These are phyloP conservation scores for Athene cunicularia DNA, from an alignment of 2,113 vertebrate genomes.

Conservation along the genomic window DNA sequence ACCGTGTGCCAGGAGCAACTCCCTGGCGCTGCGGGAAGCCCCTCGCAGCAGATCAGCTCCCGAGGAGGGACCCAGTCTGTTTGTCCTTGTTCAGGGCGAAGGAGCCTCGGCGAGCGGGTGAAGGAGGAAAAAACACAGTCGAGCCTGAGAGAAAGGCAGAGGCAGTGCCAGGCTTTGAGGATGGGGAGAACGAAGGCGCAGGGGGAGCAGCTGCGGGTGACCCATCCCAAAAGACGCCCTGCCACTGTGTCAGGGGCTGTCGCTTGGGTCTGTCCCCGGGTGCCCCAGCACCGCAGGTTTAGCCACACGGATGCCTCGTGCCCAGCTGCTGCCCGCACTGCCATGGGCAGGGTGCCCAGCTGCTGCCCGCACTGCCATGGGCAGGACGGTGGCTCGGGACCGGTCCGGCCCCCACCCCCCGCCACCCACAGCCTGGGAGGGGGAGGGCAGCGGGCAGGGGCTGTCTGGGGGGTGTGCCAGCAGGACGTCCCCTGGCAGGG, in stretches of 20 bases:
- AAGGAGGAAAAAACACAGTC: not conserved
- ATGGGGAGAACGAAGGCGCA: not conserved
- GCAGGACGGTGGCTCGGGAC: rapidly evolving
- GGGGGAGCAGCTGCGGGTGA: not conserved
- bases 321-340: too few relatives aligned
- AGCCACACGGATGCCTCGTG: rapidly evolving
- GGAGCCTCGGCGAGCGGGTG: not conserved
- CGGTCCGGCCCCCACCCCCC: rapidly evolving
- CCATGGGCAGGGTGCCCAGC: rapidly evolving
- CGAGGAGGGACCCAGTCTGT: rapidly evolving
- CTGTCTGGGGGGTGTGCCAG: not conserved
- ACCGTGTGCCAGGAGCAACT: not conserved
- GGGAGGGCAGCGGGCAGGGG: not conserved
- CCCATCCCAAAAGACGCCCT: not conserved
- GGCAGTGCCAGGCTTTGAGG: not conserved
- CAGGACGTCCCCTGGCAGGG: not conserved
- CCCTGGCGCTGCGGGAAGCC: not conserved
- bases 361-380: too few relatives aligned
- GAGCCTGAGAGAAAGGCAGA: not conserved
- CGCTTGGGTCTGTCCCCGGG: not conserved
- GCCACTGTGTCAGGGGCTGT: not conserved
- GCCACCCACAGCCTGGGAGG: not conserved
- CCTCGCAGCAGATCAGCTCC: not conserved
- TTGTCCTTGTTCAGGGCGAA: not conserved
- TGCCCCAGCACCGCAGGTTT: rapidly evolving